These are phyloP conservation scores for Seriola quinqueradiata DNA, from an alignment of 2,113 vertebrate genomes.

Conservation along the genomic window DNA sequence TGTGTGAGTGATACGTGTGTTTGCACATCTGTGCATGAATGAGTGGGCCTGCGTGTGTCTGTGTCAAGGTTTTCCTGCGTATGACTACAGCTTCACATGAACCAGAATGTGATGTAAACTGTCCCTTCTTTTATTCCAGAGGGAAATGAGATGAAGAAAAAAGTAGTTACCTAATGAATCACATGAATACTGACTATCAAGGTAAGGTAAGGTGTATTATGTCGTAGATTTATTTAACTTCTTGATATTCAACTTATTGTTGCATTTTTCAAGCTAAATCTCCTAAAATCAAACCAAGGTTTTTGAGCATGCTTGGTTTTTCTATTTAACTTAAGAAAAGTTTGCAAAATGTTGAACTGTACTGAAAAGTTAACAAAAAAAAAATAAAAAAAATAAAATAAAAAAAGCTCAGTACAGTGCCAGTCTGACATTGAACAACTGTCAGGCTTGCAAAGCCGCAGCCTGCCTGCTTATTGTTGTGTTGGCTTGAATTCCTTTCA, in stretches of 20 bases:
- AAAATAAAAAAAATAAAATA: neutral
- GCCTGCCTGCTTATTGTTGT: slow-evolving; percentile 12
- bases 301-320: neutral
- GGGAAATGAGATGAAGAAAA: neutral
- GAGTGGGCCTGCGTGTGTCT: neutral
- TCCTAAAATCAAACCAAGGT: neutral
- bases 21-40: slow-evolving; percentile 16
- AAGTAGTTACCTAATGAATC: neutral
- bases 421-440: slow-evolving; percentile 4
- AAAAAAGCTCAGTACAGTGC: neutral
- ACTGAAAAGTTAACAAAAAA: neutral
- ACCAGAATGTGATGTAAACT: neutral
- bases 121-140: neutral
- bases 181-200: neutral
- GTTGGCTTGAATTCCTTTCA: neutral
- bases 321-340: neutral
- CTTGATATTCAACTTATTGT: neutral
- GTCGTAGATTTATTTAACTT: neutral
- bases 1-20: slow-evolving; percentile 37
- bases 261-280: neutral
- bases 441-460: neutral
- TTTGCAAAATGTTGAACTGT: neutral
- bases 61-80: neutral
- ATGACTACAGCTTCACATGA: neutral
- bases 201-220: neutral